Base-by-base conservation (phyloP, 2,113 vertebrate genomes). In the Hypomesus transpacificus region DNA sequence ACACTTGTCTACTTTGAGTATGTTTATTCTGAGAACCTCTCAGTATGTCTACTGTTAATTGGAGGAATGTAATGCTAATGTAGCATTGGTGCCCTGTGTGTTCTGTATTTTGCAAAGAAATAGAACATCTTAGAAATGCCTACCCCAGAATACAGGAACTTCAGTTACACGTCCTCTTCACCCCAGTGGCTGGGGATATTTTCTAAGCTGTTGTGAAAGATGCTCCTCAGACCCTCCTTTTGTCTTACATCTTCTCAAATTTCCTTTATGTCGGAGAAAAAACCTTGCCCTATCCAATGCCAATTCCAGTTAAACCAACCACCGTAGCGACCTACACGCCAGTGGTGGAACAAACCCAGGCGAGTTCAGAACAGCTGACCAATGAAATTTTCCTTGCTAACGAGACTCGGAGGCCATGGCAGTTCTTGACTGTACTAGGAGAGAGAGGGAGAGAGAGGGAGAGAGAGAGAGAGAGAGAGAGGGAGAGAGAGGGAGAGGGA, bases 351-450 rank as follows among this genome's bases (percentile, higher is more conserved):
- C 73, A 76, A 81, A 82, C 75, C 75, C 76, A 85, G 76, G 75
- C 18, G 66, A 75, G 75, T 78, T 80, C 75, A 82, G 24, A 63
- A 73, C 66, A 59, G 21, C 70, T 85, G 82, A 86, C 78, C 70
- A 61, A 71, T 60, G 66, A 78, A 72, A 67, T 70, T 51, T 67
- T 53, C 24, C 14, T 69, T 22, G 14, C 16, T 74, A 78, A 74
- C 60, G 69, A 28, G 56, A 73, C 71, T 74, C 72, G 68, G 73
- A 80, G 73, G 60, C 71, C 70, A 14, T 6, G 0, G 58, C 68
- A 65, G 39, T 81, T 71, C 77, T 9, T 9, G n/a, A 70, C 69
- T 54, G 61, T 73, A 78, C 61, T 24, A 14, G 75, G 62, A 84
- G 54, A 34, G 31, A 34, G 34, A 75, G 71, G 65, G 69, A 75